These are phyloP conservation scores for Eulemur macaco DNA, from an alignment of 2,113 vertebrate genomes.

Conservation along the genomic window DNA sequence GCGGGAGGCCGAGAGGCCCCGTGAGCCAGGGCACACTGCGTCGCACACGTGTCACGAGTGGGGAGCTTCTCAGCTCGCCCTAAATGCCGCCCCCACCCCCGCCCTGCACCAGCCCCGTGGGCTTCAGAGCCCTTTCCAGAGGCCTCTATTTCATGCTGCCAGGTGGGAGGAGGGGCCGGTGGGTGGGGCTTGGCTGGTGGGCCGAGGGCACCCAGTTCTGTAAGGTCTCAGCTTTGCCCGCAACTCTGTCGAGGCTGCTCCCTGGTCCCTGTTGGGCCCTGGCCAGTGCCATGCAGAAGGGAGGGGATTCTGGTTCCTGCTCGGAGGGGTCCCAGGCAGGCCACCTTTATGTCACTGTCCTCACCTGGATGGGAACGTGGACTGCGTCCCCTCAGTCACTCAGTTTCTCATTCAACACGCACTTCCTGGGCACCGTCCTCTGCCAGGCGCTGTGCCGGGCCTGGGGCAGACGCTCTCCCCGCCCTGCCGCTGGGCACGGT, in stretches of 20 bases:
- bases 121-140: not conserved
- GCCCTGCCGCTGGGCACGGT: accelerated
- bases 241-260: too few species aligned
- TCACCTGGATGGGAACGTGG: accelerated
- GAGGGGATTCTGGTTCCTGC: accelerated
- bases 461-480: accelerated
- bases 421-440: accelerated
- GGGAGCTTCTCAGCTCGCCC: not conserved
- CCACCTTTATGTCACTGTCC: accelerated
- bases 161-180: not conserved
- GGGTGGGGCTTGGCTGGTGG: not conserved
- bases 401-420: accelerated
- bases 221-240: not conserved
- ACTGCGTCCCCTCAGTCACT: accelerated
- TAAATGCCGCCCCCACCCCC: accelerated
- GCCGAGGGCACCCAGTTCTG: not conserved
- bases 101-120: accelerated
- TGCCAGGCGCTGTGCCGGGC: accelerated
- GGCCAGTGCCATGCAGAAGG: not conserved
- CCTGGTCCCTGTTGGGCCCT: not conserved
- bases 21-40: not conserved
- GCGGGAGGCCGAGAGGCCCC: not conserved
- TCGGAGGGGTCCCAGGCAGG: accelerated
- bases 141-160: not conserved
- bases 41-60: accelerated